Evolutionary conservation across 2,888 invertebrate genomes (phyloP).

Genomic region (Cantharis rufa): DNA sequence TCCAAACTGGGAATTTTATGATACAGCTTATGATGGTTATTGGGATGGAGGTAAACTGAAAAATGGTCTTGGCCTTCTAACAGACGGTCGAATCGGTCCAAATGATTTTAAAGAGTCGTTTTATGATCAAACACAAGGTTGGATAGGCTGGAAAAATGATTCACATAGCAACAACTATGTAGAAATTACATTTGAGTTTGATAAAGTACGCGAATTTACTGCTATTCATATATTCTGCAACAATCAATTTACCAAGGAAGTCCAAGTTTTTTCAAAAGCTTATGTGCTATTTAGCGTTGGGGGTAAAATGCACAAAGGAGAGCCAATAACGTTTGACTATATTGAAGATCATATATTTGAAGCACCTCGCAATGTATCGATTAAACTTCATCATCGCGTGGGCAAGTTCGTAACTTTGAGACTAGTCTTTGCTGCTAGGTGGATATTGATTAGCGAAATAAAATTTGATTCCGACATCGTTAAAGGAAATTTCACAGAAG

Average conservation of each 20-base stretch:
- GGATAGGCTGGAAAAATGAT: constrained; percentile 91
- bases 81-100: constrained; percentile 79
- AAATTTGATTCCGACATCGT: constrained; percentile 72
- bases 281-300: constrained; percentile 80
- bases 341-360: constrained; percentile 80
- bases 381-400: constrained; percentile 79
- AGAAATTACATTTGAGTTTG: constrained; percentile 80
- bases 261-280: constrained; percentile 83
- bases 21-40: constrained; percentile 83
- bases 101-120: constrained; percentile 72
- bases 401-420: constrained; percentile 80
- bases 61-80: constrained; percentile 82
- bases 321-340: constrained; percentile 74
- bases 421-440: constrained; percentile 77
- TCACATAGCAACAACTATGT: constrained; percentile 66
- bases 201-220: constrained; percentile 83
- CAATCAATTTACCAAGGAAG: constrained; percentile 84
- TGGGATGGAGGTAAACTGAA: constrained; percentile 76
- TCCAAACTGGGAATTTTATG: constrained; percentile 79
- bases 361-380: constrained; percentile 77
- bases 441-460: constrained; percentile 90
- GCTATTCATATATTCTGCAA: constrained; percentile 81
- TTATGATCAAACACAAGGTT: constrained; percentile 68
- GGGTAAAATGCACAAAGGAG: constrained; percentile 76
- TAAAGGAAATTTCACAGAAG: constrained; percentile 52